A percentile compares a stretch with the other conserved stretches of the same genome.
These are phyloP conservation scores for Theristicus caerulescens DNA, from an alignment of 2,113 vertebrate species.

Conservation along the genomic window DNA sequence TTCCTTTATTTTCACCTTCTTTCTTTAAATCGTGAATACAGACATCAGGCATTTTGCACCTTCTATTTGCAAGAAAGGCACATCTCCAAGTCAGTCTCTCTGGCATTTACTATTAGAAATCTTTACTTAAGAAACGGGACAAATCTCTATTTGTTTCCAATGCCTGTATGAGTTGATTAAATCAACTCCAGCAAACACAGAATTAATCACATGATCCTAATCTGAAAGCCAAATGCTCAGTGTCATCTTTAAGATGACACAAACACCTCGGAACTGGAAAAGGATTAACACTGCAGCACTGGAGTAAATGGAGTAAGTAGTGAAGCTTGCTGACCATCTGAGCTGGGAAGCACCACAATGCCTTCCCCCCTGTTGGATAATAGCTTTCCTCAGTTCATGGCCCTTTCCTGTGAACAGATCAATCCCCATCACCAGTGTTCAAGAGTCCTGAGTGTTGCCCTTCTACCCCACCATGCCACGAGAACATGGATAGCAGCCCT, in stretches of 20 bases:
- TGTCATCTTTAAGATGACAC: background rate
- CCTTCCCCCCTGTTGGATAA: background rate
- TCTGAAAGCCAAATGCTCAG: background rate
- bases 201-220: background rate
- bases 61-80: background rate
- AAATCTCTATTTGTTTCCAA: background rate
- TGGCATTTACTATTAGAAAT: background rate
- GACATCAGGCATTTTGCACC: background rate
- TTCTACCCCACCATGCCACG: accelerated
- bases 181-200: background rate
- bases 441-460: background rate
- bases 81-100: background rate
- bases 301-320: background rate
- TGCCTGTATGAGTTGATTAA: background rate
- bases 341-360: background rate
- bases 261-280: background rate
- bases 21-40: background rate
- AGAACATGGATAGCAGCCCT: accelerated
- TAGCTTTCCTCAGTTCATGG: background rate
- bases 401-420: background rate
- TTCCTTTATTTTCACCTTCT: background rate
- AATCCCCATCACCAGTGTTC: accelerated
- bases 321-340: background rate
- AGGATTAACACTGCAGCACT: background rate
- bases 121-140: background rate